Base-by-base conservation (phyloP, 2,888 invertebrate species). In the Patella caerulea region DNA sequence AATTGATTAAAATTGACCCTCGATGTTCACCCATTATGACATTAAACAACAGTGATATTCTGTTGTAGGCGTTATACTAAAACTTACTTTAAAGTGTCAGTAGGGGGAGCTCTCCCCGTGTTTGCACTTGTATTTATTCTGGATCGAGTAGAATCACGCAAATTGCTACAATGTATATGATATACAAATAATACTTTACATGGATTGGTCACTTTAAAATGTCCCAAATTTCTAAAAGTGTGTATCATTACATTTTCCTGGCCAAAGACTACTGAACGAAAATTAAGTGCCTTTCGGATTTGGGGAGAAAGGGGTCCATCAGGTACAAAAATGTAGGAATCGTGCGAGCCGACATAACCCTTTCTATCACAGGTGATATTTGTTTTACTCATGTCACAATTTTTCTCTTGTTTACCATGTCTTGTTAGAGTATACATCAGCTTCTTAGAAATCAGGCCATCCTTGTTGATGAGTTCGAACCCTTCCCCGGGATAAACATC, bases 401-500 rank as follows among this genome's bases (percentile, higher is more conserved):
- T 19, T 7, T 15, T 72, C 53, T 77, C 77, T 5, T 53, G 14
- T 53, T 65, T 34, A 4, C 77, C 77, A 45, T 77, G 77, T 24
- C 77, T 55, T 2, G 73, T 77, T 15, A 77, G 29, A 19, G 70
- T 73, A 54, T 77, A 77, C 69, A 77, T 72, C 34, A 73, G 12
- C 53, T 65, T 72, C n/a, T 73, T 53, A 14, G 54, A 45, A 53
- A 29, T 65, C 0, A 77, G 59, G 12, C 15, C n/a, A 17, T 59
- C 54, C 19, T 52, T 24, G 59, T 73, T 70, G 52, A 77, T 15
- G 14, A 59, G 29, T 15, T 77, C 59, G 59, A 77, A 77, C 2
- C 77, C 77, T n/a, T 53, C 59, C 19, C 54, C 72, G 19, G 77
- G 77, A 29, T 77, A 77, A 12, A 59, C 56, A 73, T 77, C 77